phyloP scores from a whole-genome alignment of 2,797 vertebrate species.

The Numenius phaeopus region DNA sequence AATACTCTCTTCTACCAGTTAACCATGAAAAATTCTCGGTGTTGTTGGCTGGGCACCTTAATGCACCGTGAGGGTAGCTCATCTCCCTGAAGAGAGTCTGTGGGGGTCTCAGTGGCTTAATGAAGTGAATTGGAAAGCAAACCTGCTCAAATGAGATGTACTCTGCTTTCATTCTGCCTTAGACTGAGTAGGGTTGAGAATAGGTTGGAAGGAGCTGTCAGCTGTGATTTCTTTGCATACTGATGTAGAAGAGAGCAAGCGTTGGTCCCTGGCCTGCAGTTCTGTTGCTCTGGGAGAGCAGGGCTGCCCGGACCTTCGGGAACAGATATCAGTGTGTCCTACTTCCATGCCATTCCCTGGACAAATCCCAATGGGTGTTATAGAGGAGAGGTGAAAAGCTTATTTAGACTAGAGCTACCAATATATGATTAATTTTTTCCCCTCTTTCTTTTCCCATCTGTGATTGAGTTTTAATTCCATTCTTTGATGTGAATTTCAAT shows the following conservation, averaged over 20 bases:
- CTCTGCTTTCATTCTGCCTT: slow-evolving; percentile 24
- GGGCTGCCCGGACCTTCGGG: neutral
- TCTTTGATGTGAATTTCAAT: neutral
- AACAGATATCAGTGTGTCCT: neutral
- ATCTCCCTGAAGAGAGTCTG: neutral
- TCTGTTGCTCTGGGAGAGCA: neutral
- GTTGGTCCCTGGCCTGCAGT: neutral
- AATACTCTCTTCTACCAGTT: neutral
- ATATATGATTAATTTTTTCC: neutral
- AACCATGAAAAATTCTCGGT: neutral
- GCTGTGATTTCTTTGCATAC: neutral
- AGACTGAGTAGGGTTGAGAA: neutral
- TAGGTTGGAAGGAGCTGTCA: neutral
- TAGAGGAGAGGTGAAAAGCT: neutral
- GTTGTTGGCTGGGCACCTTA: neutral
- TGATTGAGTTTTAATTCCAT: slow-evolving; percentile 11
- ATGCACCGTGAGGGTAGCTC: neutral
- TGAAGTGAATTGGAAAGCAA: neutral
- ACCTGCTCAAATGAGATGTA: neutral
- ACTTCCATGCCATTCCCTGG: neutral
- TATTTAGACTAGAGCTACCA: neutral
- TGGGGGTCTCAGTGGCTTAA: neutral
- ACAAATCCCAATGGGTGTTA: neutral
- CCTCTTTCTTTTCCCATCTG: neutral
- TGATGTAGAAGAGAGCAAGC: neutral